These are phyloP conservation scores for Dynastes tityus DNA, from an alignment of 2,888 invertebrate species.

Conservation along the genomic window DNA sequence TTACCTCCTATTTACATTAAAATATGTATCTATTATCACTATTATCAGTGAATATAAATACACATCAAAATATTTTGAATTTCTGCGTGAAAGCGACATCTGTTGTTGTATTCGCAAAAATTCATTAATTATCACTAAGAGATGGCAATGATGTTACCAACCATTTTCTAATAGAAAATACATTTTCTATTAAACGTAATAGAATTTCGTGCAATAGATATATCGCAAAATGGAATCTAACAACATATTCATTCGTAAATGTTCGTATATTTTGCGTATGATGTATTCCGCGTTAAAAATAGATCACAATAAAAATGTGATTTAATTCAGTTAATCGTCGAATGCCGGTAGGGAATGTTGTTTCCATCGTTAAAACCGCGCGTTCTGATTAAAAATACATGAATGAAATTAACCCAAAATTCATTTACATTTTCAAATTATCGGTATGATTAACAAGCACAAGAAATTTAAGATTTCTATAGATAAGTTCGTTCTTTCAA, in stretches of 20 bases:
- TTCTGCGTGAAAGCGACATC: neutral
- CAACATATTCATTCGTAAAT: no score
- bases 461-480: neutral
- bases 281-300: neutral
- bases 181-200: no score
- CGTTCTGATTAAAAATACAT: slow-evolving; percentile 17
- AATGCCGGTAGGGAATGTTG: neutral
- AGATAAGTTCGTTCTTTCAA: neutral
- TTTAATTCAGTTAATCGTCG: slow-evolving; percentile 19
- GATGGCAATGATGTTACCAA: no score
- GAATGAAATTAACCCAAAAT: slow-evolving; percentile 8
- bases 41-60: neutral
- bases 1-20: neutral
- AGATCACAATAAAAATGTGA: neutral
- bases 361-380: neutral
- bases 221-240: neutral
- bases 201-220: no score
- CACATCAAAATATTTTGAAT: neutral
- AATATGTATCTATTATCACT: neutral
- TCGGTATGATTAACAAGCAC: neutral
- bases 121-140: no score
- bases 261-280: no score
- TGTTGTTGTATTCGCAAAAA: no score
- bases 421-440: neutral
- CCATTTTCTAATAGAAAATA: no score